Evolutionary conservation across 2,113 vertebrate species (phyloP), one percentile per base, ranked within the genome.

Genomic region (Chaetodon trifascialis): DNA sequence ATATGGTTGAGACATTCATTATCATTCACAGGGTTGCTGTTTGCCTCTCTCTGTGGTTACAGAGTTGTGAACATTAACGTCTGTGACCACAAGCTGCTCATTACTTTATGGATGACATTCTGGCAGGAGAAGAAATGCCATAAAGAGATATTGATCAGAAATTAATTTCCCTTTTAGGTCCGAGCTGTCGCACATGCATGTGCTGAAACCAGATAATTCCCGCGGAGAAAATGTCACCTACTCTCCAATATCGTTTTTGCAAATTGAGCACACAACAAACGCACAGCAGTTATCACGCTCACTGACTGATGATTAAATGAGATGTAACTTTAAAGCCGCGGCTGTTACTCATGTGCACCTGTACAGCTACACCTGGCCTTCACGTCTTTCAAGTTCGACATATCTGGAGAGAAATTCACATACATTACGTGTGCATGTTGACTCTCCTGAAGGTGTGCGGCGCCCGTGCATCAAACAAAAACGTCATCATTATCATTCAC

Each of bases 91-190:
- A 62, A 58, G 80, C 79, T 59, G 69, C 60, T 78, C 49, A 30
- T 64, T 78, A 68, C 76, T 90, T 87, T 73, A 78, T 78, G 56
- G 82, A 55, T 89, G 79, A 86, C 82, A 85, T 90, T 90, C 62
- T 84, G 80, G 63, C 52, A 11, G 56, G 4, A 8, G 84, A 83
- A 90, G 90, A 91, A 92, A 93, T 92, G 91, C 85, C 89, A 91
- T 84, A 66, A 82, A 87, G 66, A 74, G 92, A 92, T 94, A 88
- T 34, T 58, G 46, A 92, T 94, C 90, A 85, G 85, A 93, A 92
- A 89, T 85, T 86, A 80, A 93, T 94, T 94, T 92, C 77, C 84
- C 74, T 84, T 88, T 78, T 68, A 79, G 73, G 84, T 85, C 82
- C 47, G 9, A 79, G 75, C 83, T 77, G 82, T 85, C 86, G 83